A percentile compares a stretch with the other conserved stretches of the same genome.
Conservation (phyloP, 2,888 invertebrate genomes). For the Ophion costatus region DNA sequence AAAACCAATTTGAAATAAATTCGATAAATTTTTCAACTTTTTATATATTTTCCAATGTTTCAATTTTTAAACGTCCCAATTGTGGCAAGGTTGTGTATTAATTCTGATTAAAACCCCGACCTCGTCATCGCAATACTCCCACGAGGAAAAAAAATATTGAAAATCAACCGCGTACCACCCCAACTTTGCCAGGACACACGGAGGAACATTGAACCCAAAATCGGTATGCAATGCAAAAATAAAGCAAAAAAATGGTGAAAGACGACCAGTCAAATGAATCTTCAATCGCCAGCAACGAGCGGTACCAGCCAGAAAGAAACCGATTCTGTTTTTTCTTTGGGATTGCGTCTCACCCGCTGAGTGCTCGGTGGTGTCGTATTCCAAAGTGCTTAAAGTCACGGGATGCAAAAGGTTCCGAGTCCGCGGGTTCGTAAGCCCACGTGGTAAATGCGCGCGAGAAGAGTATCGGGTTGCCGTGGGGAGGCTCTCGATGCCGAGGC, state of each 20-base stretch:
- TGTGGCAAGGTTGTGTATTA: too few relatives aligned
- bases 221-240: neutral
- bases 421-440: constrained; percentile 51
- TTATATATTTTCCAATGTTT: too few relatives aligned
- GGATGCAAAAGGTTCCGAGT: constrained; percentile 52
- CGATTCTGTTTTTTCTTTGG: neutral
- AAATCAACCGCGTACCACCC: too few relatives aligned
- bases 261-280: neutral
- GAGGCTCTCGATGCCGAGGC: constrained; percentile 53
- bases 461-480: constrained; percentile 60
- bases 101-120: too few relatives aligned
- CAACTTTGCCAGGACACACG: too few relatives aligned
- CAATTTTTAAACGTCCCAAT: too few relatives aligned
- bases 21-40: too few relatives aligned
- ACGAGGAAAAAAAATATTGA: too few relatives aligned
- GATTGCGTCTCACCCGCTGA: constrained; percentile 3
- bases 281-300: neutral
- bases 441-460: constrained; percentile 61
- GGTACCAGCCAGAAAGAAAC: neutral
- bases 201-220: too few relatives aligned
- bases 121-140: too few relatives aligned
- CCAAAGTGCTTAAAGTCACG: constrained; percentile 44
- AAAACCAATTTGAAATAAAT: too few relatives aligned
- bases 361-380: constrained; percentile 39
- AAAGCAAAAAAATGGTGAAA: neutral